A percentile compares a stretch with the other conserved stretches of the same genome.
phyloP scores from a whole-genome alignment of 2,888 invertebrate species.

The Dyspetes luteomarginatus region DNA sequence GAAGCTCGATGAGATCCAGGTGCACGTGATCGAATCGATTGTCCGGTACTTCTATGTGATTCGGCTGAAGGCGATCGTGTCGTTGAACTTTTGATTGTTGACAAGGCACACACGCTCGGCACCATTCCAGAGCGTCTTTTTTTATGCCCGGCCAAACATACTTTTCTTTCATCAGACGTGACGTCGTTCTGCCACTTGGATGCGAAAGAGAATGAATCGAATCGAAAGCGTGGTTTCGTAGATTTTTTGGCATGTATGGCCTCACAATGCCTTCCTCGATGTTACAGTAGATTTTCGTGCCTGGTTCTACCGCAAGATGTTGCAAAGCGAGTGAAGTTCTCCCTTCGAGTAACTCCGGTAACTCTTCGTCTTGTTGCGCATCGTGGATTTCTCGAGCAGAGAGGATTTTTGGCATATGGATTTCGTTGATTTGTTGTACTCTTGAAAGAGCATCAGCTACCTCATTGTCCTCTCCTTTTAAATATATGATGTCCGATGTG shows the following conservation, averaged over 20 bases:
- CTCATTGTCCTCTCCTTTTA: not conserved
- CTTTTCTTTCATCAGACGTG: constrained; percentile 60
- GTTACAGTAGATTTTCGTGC: constrained; percentile 52
- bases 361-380: too few relatives aligned
- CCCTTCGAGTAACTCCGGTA: too few relatives aligned
- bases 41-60: constrained; percentile 33
- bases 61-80: constrained; percentile 38
- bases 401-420: constrained; percentile 20
- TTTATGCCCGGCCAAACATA: not conserved
- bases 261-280: constrained; percentile 40
- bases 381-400: too few relatives aligned
- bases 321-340: too few relatives aligned
- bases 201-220: constrained; percentile 61
- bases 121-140: constrained; percentile 65
- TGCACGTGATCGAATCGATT: constrained; percentile 32
- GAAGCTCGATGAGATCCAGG: constrained; percentile 23
- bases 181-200: constrained; percentile 63
- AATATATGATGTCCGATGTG: not conserved
- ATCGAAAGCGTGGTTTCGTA: constrained; percentile 60
- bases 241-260: constrained; percentile 63
- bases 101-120: constrained; percentile 72
- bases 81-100: constrained; percentile 64
- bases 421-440: not conserved
- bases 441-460: constrained; percentile 17
- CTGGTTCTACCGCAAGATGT: too few relatives aligned